These are phyloP conservation scores for Zaprionus camerounensis DNA, from an alignment of 1,140 invertebrate species.

Conservation along the genomic window DNA sequence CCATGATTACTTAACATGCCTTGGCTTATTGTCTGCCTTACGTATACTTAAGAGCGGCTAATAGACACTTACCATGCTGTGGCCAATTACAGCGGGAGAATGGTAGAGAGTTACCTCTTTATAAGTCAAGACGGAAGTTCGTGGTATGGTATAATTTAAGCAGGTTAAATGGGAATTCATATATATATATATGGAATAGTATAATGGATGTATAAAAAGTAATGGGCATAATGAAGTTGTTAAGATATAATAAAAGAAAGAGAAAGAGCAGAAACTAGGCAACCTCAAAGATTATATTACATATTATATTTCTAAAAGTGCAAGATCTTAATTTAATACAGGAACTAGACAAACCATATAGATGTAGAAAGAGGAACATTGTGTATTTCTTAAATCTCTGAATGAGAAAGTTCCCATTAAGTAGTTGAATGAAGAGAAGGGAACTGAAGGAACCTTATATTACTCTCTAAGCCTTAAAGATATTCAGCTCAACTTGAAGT, in stretches of 20 bases:
- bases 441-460: no score
- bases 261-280: not conserved
- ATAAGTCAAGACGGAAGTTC: slow-evolving; percentile 1
- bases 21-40: slow-evolving; percentile 30
- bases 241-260: not conserved
- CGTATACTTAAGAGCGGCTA: slow-evolving; percentile 19
- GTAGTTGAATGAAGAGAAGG: no score
- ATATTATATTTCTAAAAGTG: no score
- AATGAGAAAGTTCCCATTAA: no score
- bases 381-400: no score
- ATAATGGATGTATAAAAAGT: not conserved
- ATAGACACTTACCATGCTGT: not conserved
- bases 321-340: no score
- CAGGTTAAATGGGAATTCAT: no score
- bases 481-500: not conserved
- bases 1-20: slow-evolving; percentile 14
- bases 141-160: not conserved
- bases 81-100: slow-evolving; percentile 18
- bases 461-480: no score
- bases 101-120: not conserved
- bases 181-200: not conserved
- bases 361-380: no score
- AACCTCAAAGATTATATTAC: not conserved
- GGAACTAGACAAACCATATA: no score
- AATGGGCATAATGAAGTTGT: not conserved